Base-by-base conservation (phyloP, 2,797 vertebrate species). In the Arremon brunneinucha region DNA sequence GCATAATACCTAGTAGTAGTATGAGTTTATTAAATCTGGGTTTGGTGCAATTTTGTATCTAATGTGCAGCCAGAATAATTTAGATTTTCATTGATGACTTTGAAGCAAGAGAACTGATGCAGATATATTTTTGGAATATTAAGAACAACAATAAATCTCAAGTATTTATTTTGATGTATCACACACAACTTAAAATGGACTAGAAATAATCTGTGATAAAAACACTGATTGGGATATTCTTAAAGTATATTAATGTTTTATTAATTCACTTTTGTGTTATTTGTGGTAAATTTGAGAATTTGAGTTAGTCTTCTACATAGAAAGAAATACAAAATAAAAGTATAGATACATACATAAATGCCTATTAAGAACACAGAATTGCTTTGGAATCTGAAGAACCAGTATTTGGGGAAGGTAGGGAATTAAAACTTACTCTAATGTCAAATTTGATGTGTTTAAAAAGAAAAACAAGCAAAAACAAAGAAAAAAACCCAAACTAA, bases 41-140 rank as follows among this genome's bases (percentile, higher is more conserved):
- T 82, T 85, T 83, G 50, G 72, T 92, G 85, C 83, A 89, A 12
- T 89, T 90, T 95, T 88, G 75, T 87, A 90, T 64, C 75, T 92
- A 14, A 67, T n/a, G n/a, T 89, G 75, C 68, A 89, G n/a, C 83
- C 78, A 92, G 46, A 91, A 77, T 69, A 43, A 85, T 57, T 57
- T 64, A 62, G 60, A 65, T 87, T 82, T 87, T 60, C 53, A 55
- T 1, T 77, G 43, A 72, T 69, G 69, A 86, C 72, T 87, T 92
- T 62, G 16, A 92, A 93, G 69, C 32, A 43, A 91, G 59, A 91
- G 49, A 81, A 69, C 20, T 74, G 49, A 19, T 89, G 24, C 24
- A 83, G 67, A 77, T 79, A 35, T 56, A 72, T 85, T 91, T 84
- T 87, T 77, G 15, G 53, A 27, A 39, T 65, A 77, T 56, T 80